A percentile compares a stretch with the other conserved stretches of the same genome.
Evolutionary conservation across 2,797 vertebrate genomes (phyloP).

Genomic region (Salmo trutta): DNA sequence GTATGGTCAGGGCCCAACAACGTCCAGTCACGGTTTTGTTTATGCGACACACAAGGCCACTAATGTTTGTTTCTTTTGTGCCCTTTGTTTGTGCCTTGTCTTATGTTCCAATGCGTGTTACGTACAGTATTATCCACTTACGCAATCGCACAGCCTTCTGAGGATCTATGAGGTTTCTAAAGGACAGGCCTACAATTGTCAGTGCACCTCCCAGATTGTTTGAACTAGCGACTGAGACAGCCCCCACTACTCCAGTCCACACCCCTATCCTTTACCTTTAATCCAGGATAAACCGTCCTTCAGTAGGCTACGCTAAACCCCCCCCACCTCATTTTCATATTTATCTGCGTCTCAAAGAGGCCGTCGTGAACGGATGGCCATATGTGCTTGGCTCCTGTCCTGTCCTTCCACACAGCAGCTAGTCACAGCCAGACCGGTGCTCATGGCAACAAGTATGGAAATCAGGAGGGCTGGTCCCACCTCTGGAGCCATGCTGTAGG

Average conservation of each 20-base stretch:
- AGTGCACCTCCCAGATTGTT: background rate
- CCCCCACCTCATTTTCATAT: background rate
- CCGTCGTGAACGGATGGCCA: background rate
- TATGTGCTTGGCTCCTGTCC: background rate
- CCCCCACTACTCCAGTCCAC: background rate
- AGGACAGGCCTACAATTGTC: background rate
- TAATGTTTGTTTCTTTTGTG: background rate
- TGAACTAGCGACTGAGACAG: background rate
- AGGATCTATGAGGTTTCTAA: background rate
- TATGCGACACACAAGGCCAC: background rate
- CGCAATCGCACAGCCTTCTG: background rate
- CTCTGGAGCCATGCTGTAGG: background rate
- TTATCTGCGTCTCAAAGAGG: background rate
- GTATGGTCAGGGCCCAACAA: background rate
- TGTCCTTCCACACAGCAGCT: background rate
- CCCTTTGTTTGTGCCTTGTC: background rate
- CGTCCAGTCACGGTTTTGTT: background rate
- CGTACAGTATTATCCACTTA: background rate
- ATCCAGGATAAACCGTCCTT: background rate
- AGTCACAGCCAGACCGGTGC: conserved; percentile 1
- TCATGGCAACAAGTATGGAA: conserved; percentile 14
- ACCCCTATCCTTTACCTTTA: background rate
- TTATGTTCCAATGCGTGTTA: background rate
- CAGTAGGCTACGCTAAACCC: background rate
- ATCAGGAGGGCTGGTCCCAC: background rate